These are phyloP conservation scores for Pediacus dermestoides DNA, from an alignment of 2,888 invertebrate genomes.

Conservation along the genomic window DNA sequence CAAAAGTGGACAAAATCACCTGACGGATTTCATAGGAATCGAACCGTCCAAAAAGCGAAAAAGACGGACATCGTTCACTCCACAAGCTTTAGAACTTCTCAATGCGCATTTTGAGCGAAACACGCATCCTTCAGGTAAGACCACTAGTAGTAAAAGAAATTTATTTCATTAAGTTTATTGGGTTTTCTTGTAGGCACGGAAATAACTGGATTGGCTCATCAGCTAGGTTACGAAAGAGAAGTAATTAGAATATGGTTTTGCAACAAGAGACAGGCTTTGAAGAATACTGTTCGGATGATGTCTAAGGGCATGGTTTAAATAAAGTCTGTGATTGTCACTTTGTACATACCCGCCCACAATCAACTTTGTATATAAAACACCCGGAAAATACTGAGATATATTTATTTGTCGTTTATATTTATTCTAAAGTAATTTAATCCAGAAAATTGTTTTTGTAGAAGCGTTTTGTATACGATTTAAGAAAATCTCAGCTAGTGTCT, in stretches of 20 bases:
- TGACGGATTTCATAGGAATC: constrained; percentile 93
- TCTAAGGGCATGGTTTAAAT: constrained; percentile 75
- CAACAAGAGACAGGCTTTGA: constrained; percentile 95
- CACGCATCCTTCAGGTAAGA: constrained; percentile 93
- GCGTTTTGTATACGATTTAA: no score
- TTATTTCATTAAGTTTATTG: constrained; percentile 19
- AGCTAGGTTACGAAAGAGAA: constrained; percentile 94
- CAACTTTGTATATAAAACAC: constrained; percentile 2
- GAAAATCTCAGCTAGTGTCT: no score
- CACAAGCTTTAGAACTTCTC: constrained; percentile 89
- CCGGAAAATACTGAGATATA: not conserved
- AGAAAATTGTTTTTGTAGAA: no score
- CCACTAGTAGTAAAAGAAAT: constrained; percentile 5
- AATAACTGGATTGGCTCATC: constrained; percentile 92
- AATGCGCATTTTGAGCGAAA: constrained; percentile 96
- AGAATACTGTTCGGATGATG: constrained; percentile 97
- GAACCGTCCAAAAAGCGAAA: constrained; percentile 97
- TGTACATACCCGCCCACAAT: not conserved
- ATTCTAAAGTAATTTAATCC: no score
- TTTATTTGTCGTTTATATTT: constrained; percentile 2
- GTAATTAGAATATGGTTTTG: constrained; percentile 99
- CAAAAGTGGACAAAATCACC: constrained; percentile 87
- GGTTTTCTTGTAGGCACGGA: constrained; percentile 77
- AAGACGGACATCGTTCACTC: constrained; percentile 94
- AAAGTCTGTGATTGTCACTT: constrained; percentile 29